These are phyloP conservation scores for Amia ocellicauda DNA, from an alignment of 2,113 vertebrate species.

Conservation along the genomic window DNA sequence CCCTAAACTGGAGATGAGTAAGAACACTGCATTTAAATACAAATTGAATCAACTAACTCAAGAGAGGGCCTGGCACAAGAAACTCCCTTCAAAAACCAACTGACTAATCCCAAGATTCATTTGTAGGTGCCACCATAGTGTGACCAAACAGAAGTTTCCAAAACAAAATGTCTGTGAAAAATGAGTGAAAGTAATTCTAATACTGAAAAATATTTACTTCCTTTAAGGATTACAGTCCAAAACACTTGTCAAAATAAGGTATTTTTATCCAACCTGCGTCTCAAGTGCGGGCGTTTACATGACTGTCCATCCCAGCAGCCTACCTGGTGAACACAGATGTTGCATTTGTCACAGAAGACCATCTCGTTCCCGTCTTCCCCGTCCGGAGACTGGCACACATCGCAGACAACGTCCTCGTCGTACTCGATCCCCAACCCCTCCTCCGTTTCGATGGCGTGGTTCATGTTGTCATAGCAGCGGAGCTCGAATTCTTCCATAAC, in stretches of 20 bases:
- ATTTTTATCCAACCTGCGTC: too few relatives aligned
- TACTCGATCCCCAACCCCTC: conserved; percentile 96
- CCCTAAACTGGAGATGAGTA: background rate
- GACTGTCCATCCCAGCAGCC: background rate
- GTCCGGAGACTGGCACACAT: conserved; percentile 93
- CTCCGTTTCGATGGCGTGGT: conserved; percentile 86
- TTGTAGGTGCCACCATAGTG: too few relatives aligned
- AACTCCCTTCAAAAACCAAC: too few relatives aligned
- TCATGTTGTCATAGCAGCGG: conserved; percentile 88
- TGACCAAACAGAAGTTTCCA: too few relatives aligned
- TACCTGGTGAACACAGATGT: conserved; percentile 98
- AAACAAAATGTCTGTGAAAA: too few relatives aligned
- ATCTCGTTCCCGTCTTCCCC: conserved; percentile 97
- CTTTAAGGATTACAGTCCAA: too few relatives aligned
- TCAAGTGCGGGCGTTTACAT: too few relatives aligned
- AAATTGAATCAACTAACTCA: background rate
- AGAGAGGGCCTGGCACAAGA: too few relatives aligned
- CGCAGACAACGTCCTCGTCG: conserved; percentile 95
- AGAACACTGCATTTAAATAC: background rate
- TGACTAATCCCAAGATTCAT: too few relatives aligned
- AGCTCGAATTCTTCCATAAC: conserved; percentile 90
- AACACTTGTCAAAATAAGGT: too few relatives aligned
- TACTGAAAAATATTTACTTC: too few relatives aligned
- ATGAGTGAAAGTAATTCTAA: too few relatives aligned
- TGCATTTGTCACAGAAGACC: conserved; percentile 99